phyloP scores from a whole-genome alignment of 2,888 invertebrate species.

The Leptinotarsa rubiginosa region DNA sequence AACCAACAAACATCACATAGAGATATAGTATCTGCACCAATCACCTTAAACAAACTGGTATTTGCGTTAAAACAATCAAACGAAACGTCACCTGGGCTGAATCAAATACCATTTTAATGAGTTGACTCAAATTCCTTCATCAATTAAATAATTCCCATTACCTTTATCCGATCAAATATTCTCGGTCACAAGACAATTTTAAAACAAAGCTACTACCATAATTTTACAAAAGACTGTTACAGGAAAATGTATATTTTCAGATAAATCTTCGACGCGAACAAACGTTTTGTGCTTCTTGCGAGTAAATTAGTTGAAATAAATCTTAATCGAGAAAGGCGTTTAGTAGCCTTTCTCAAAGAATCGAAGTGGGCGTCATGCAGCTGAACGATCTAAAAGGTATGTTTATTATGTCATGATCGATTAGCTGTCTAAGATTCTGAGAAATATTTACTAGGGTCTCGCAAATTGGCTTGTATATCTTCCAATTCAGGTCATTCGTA shows the following conservation, averaged over 20 bases:
- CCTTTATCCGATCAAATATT: too few relatives aligned
- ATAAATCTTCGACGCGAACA: neutral
- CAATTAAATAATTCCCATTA: too few relatives aligned
- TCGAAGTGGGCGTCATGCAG: constrained; percentile 6
- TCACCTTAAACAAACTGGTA: too few relatives aligned
- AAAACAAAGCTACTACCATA: too few relatives aligned
- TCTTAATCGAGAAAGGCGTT: neutral
- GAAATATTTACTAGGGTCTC: neutral
- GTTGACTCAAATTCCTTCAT: too few relatives aligned
- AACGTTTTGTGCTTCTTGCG: neutral
- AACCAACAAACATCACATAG: too few relatives aligned
- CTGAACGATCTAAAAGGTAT: neutral
- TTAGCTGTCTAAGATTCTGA: constrained; percentile 3
- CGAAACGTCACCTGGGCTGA: too few relatives aligned
- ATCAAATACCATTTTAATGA: too few relatives aligned
- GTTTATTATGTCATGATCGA: constrained; percentile 4
- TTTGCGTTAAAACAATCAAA: too few relatives aligned
- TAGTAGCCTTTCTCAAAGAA: neutral
- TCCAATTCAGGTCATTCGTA: neutral
- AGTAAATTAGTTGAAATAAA: neutral
- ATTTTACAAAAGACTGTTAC: neutral
- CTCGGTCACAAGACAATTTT: too few relatives aligned
- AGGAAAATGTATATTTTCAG: neutral
- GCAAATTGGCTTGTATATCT: neutral
- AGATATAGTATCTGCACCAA: too few relatives aligned